These are phyloP conservation scores for Tetropium fuscum DNA, from an alignment of 2,888 invertebrate species.

Conservation along the genomic window DNA sequence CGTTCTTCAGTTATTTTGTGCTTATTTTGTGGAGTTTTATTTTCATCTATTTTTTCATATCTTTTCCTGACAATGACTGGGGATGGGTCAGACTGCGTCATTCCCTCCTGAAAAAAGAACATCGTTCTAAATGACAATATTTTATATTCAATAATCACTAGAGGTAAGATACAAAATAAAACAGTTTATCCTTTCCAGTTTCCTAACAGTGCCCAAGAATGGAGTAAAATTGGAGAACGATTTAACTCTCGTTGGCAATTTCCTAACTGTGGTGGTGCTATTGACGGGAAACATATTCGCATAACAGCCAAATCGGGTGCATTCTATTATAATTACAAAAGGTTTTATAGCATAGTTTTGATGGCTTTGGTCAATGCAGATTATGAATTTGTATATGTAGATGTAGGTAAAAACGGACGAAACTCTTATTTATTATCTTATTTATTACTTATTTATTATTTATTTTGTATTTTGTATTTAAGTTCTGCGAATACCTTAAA, in stretches of 20 bases:
- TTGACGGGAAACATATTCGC: conserved; percentile 4
- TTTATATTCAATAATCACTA: background rate
- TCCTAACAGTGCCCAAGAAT: conserved; percentile 4
- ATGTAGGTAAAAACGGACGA: conserved; percentile 7
- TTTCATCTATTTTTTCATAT: conserved; percentile 3
- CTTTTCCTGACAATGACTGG: background rate
- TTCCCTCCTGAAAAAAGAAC: conserved; percentile 3
- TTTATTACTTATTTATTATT: too few species aligned
- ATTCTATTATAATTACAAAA: conserved; percentile 6
- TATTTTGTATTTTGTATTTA: background rate
- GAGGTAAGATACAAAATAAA: background rate
- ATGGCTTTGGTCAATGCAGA: conserved; percentile 9
- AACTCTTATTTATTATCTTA: background rate
- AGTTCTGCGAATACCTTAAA: conserved; percentile 1
- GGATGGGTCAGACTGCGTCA: conserved; percentile 5
- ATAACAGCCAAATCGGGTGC: background rate
- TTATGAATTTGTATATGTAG: conserved; percentile 4
- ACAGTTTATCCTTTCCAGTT: background rate
- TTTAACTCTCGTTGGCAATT: conserved; percentile 9
- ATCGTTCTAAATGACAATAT: background rate
- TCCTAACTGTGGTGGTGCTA: conserved; percentile 4
- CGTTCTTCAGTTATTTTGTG: conserved; percentile 2
- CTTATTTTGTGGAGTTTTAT: background rate
- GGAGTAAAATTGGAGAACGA: conserved; percentile 8
- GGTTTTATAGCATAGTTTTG: conserved; percentile 5